Conservation (phyloP, 1,140 invertebrate genomes). For the Penaeus chinensis region DNA sequence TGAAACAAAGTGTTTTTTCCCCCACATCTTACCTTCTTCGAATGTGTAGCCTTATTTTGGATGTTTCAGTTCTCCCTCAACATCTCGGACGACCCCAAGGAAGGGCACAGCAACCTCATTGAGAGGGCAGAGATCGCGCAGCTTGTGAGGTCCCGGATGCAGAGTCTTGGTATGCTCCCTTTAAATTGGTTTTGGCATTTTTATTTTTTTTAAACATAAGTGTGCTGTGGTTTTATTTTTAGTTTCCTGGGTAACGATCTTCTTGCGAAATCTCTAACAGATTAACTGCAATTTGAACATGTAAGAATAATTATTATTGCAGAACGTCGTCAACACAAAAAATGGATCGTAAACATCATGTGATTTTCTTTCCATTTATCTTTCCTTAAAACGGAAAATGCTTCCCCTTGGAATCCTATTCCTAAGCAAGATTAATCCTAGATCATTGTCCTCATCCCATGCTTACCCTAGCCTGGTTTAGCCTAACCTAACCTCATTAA, state of each 20-base stretch:
- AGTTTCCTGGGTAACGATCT: no score
- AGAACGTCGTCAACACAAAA: no score
- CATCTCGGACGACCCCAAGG: conserved; percentile 79
- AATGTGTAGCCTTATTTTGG: neutral
- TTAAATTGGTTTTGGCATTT: neutral
- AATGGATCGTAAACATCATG: no score
- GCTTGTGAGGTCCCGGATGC: conserved; percentile 92
- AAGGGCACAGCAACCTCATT: conserved; percentile 89
- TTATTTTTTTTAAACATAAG: neutral
- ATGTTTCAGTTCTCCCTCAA: conserved; percentile 77
- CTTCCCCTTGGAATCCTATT: no score
- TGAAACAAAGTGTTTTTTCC: no score
- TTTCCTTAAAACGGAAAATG: neutral
- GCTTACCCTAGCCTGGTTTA: neutral
- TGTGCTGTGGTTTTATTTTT: no score
- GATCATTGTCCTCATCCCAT: no score
- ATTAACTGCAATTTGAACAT: no score
- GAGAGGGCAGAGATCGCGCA: conserved; percentile 96
- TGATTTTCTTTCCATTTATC: neutral
- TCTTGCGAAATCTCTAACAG: no score
- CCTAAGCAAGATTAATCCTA: no score
- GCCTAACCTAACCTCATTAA: neutral
- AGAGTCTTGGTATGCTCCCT: conserved; percentile 78
- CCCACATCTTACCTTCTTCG: no score
- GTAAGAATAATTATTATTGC: no score